Conservation (phyloP, 2,888 invertebrate genomes). For the Fragum whitleyi region DNA sequence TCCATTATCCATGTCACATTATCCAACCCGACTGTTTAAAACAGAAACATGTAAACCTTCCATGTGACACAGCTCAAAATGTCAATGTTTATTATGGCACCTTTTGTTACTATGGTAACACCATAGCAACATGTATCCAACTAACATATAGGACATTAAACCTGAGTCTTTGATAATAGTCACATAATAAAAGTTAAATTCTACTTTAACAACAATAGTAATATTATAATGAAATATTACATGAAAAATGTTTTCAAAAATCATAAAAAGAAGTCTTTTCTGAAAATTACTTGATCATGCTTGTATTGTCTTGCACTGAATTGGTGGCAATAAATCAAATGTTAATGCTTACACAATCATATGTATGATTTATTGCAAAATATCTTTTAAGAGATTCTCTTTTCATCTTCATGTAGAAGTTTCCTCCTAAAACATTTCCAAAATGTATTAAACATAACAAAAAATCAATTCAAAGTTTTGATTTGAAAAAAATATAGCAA, state of each 20-base stretch:
- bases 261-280: background rate
- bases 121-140: slow-evolving; percentile 21
- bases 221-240: slow-evolving; percentile 2
- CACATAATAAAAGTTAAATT: slow-evolving; percentile 18
- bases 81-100: slow-evolving; percentile 23
- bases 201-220: slow-evolving; percentile 1
- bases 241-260: background rate
- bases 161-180: slow-evolving; percentile 24
- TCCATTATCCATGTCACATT: background rate
- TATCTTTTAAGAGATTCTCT: too few species aligned
- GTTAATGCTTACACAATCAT: too few species aligned
- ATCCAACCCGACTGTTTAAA: slow-evolving; percentile 13
- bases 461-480: too few species aligned
- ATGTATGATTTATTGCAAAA: too few species aligned
- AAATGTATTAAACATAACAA: too few species aligned
- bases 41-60: slow-evolving; percentile 8
- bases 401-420: too few species aligned
- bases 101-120: slow-evolving; percentile 6
- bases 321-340: too few species aligned
- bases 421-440: too few species aligned
- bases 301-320: too few species aligned
- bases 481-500: too few species aligned
- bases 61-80: background rate
- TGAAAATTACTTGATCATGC: background rate
- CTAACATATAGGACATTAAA: slow-evolving; percentile 24